A percentile compares a stretch with the other conserved stretches of the same genome.
Conservation (phyloP, 2,888 invertebrate species). For the Lucinisca nassula region DNA sequence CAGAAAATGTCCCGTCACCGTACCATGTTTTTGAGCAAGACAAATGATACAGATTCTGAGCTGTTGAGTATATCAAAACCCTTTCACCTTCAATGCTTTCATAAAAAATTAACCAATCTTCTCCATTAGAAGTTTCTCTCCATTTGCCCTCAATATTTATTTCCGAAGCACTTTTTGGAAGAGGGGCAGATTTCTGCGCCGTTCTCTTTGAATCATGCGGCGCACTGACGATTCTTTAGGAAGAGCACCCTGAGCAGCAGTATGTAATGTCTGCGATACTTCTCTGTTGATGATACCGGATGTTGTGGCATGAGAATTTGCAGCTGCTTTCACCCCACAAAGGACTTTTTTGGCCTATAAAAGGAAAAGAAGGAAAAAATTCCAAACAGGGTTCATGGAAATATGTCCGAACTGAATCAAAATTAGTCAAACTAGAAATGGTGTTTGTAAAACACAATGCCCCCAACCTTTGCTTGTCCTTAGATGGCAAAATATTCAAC, state of each 20-base stretch:
- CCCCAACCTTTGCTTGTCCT: too few relatives aligned
- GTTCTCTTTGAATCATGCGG: too few relatives aligned
- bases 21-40: too few relatives aligned
- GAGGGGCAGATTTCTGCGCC: background rate
- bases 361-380: background rate
- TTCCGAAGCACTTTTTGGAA: background rate
- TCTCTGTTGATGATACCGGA: background rate
- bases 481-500: too few relatives aligned
- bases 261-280: background rate
- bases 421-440: background rate
- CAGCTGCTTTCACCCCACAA: conserved; percentile 4
- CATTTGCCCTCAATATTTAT: background rate
- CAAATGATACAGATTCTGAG: conserved; percentile 5
- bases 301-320: background rate
- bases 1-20: too few relatives aligned
- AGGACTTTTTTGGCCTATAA: conserved; percentile 11
- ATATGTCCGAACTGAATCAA: too few relatives aligned
- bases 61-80: background rate
- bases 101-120: background rate
- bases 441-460: too few relatives aligned
- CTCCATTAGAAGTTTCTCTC: background rate
- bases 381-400: background rate
- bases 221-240: background rate
- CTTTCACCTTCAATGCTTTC: background rate
- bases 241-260: background rate